These are phyloP conservation scores for Drosophila meridiana DNA, from an alignment of 2,888 invertebrate genomes.

Conservation along the genomic window DNA sequence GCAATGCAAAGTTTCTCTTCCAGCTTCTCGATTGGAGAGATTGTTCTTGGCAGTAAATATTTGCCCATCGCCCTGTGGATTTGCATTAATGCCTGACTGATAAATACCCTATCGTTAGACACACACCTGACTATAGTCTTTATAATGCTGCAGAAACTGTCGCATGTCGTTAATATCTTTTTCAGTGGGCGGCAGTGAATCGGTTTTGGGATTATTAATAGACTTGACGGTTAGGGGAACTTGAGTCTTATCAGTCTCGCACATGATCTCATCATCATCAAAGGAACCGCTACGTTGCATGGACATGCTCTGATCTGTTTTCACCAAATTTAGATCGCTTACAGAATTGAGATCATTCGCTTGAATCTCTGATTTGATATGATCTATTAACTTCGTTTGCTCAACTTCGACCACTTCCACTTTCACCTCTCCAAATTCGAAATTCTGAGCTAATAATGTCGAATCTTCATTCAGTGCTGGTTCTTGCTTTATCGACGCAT, in stretches of 20 bases:
- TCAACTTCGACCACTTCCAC: not conserved
- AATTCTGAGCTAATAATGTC: fast-evolving
- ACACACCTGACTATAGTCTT: slow-evolving; percentile 3
- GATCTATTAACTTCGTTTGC: no score
- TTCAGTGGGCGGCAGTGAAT: not conserved
- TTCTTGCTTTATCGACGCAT: not conserved
- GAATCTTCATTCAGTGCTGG: not conserved
- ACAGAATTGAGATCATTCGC: not conserved
- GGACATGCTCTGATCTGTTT: not conserved
- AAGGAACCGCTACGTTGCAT: no score
- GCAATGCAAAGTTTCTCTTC: not conserved
- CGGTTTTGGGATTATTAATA: not conserved
- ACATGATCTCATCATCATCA: not conserved
- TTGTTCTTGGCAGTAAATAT: not conserved
- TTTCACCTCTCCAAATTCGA: not conserved
- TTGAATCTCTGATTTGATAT: not conserved
- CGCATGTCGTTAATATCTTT: not conserved
- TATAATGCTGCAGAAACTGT: slow-evolving; percentile 5
- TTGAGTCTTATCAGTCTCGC: not conserved
- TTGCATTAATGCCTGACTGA: not conserved
- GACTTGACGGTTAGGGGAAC: not conserved
- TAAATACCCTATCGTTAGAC: not conserved
- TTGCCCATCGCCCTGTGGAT: not conserved
- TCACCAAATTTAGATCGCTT: not conserved
- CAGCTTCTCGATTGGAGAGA: not conserved